phyloP scores from a whole-genome alignment of 2,113 vertebrate genomes.

The Tragelaphus imberbis region DNA sequence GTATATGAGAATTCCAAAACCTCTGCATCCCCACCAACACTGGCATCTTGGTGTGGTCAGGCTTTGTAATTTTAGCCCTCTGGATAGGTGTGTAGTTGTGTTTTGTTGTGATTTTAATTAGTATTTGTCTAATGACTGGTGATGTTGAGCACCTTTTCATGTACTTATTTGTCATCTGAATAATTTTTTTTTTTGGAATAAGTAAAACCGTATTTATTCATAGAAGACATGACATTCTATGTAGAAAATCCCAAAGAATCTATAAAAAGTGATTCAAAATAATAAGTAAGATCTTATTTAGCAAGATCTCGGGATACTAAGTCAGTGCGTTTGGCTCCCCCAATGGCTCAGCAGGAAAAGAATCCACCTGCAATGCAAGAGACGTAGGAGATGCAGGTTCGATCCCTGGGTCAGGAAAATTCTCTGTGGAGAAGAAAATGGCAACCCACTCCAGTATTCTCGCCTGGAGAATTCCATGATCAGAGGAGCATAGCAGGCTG shows the following conservation, averaged over 20 bases:
- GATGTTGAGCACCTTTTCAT: not conserved
- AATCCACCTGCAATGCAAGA: not conserved
- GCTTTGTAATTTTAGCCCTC: not conserved
- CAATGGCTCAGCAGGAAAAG: not conserved
- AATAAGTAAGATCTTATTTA: not conserved
- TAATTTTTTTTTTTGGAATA: not conserved
- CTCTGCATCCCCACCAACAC: not conserved
- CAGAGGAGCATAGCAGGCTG: accelerated
- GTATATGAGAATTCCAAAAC: not conserved
- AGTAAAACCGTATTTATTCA: not conserved
- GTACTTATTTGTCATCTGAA: not conserved
- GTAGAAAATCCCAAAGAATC: not conserved
- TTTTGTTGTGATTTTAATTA: not conserved
- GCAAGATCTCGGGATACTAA: not conserved
- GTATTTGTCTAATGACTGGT: not conserved
- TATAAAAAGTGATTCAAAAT: not conserved
- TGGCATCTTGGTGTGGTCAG: accelerated
- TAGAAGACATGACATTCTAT: not conserved
- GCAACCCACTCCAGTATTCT: not conserved
- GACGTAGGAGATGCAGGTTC: accelerated
- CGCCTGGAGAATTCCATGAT: not conserved
- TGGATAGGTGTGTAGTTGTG: not conserved
- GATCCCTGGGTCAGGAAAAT: not conserved
- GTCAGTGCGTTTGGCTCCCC: not conserved
- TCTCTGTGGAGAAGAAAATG: not conserved